These are phyloP conservation scores for Nomada fabriciana DNA, from an alignment of 2,888 invertebrate genomes.

Conservation along the genomic window DNA sequence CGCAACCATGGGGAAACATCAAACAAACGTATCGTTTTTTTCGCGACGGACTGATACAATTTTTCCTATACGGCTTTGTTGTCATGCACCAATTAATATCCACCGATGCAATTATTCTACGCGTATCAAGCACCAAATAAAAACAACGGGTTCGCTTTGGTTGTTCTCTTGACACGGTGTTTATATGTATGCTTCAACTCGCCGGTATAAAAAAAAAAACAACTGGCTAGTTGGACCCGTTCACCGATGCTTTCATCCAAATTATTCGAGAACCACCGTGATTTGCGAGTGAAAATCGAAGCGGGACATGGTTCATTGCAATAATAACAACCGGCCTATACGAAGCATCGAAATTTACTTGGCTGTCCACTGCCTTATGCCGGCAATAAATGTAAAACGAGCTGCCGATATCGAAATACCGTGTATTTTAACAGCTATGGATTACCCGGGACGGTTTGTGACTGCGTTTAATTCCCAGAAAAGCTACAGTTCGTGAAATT, in stretches of 20 bases:
- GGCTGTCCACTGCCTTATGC: neutral
- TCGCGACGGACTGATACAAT: constrained; percentile 13
- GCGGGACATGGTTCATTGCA: neutral
- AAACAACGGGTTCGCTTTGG: constrained; percentile 6
- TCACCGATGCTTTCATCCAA: neutral
- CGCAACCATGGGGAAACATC: neutral
- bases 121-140: neutral
- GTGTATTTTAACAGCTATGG: constrained; percentile 13
- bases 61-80: constrained; percentile 23
- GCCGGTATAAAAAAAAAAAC: neutral
- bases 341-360: neutral
- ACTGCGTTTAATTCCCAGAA: neutral
- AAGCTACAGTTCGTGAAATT: constrained; percentile 1
- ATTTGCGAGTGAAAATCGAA: neutral
- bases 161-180: neutral
- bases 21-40: neutral
- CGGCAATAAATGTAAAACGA: neutral
- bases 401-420: neutral
- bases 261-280: neutral
- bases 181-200: neutral
- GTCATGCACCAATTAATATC: constrained; percentile 34
- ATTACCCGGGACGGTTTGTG: constrained; percentile 8
- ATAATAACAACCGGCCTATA: neutral
- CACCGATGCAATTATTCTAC: constrained; percentile 30
- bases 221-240: too few species aligned